phyloP scores from a whole-genome alignment of 1,140 invertebrate genomes.

The Cydia strobilella region DNA sequence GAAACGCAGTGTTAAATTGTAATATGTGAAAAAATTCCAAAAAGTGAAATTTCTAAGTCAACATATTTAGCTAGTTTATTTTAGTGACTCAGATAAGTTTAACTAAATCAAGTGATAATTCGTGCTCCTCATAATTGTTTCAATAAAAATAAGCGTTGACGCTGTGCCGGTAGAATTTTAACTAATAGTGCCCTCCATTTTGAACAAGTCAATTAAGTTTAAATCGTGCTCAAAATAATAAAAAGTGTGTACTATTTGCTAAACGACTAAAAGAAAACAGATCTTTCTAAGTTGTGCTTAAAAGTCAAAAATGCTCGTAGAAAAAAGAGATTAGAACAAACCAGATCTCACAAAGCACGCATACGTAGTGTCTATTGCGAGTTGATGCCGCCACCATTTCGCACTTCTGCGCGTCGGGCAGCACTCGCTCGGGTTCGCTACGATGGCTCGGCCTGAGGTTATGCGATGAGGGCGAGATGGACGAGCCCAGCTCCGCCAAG shows the following conservation, averaged over 20 bases:
- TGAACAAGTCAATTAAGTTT: background rate
- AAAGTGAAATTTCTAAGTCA: background rate
- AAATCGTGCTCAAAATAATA: background rate
- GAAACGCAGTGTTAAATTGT: background rate
- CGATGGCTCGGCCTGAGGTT: conserved; percentile 76
- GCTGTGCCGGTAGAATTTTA: background rate
- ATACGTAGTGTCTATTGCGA: background rate
- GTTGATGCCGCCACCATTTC: conserved; percentile 8
- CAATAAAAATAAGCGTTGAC: background rate
- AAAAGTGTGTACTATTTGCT: background rate
- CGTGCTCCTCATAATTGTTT: background rate
- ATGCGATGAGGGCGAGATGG: conserved; percentile 4
- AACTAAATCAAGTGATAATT: background rate
- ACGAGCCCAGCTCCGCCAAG: conserved; percentile 10
- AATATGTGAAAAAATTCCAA: background rate
- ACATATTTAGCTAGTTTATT: background rate
- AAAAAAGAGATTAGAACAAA: background rate
- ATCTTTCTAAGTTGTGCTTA: too few species aligned
- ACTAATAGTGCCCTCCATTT: background rate
- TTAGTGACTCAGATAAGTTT: background rate
- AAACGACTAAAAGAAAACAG: background rate
- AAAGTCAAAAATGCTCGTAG: background rate
- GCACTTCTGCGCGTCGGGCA: background rate
- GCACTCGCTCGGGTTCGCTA: conserved; percentile 40
- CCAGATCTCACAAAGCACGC: background rate